phyloP scores from a whole-genome alignment of 2,113 vertebrate genomes.

The Galbula dea region DNA sequence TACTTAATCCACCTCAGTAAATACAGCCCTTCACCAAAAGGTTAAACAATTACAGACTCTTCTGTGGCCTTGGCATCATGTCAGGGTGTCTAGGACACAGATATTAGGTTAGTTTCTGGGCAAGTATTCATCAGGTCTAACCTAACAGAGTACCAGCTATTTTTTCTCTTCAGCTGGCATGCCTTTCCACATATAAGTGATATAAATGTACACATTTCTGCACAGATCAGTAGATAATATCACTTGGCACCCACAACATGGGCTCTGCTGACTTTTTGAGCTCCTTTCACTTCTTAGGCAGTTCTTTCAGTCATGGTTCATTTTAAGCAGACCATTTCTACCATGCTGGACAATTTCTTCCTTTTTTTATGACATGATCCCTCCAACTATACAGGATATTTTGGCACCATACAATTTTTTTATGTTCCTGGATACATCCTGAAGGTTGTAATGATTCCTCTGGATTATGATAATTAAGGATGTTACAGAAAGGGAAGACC shows the following conservation, averaged over 20 bases:
- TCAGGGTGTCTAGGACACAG: background rate
- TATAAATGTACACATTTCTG: background rate
- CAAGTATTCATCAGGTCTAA: background rate
- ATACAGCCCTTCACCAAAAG: background rate
- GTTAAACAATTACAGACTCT: background rate
- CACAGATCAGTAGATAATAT: background rate
- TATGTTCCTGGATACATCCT: background rate
- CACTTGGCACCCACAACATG: background rate
- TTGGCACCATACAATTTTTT: background rate
- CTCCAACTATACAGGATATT: background rate
- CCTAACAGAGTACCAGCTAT: background rate
- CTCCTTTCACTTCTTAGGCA: background rate
- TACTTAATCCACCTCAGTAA: background rate
- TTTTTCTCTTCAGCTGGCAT: background rate
- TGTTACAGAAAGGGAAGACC: slow-evolving; percentile 1
- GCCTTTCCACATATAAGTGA: background rate
- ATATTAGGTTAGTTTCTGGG: background rate
- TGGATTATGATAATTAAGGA: background rate
- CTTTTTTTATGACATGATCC: background rate
- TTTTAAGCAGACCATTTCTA: slow-evolving; percentile 35
- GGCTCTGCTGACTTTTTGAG: background rate
- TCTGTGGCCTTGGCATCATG: background rate
- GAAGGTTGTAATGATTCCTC: background rate
- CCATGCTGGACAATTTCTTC: background rate
- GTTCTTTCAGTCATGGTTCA: background rate